Evolutionary conservation across 2,797 vertebrate genomes (phyloP).

Genomic region (Spea hammondii): DNA sequence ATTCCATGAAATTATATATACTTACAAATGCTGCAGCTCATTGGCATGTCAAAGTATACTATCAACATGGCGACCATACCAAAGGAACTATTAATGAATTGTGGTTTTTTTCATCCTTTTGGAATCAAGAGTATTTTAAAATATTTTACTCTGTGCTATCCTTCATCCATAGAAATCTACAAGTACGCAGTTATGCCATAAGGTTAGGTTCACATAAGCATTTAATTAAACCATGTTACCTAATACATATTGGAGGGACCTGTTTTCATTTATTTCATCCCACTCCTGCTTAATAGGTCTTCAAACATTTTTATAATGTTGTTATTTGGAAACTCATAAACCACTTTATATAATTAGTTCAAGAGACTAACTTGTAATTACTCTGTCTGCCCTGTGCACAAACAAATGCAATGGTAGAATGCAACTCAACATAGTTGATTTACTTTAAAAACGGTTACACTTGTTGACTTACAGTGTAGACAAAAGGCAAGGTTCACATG

Average conservation of each 20-base stretch:
- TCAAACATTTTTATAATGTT: neutral
- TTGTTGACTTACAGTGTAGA: neutral
- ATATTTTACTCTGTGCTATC: too few species aligned
- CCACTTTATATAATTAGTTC: conserved; percentile 21
- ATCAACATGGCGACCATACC: too few species aligned
- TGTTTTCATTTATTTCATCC: conserved; percentile 9
- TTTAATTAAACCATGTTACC: conserved; percentile 7
- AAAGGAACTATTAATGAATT: too few species aligned
- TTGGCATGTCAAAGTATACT: too few species aligned
- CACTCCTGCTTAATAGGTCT: conserved; percentile 1
- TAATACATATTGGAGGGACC: conserved; percentile 4
- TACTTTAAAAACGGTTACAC: conserved; percentile 9
- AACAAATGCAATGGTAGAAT: neutral
- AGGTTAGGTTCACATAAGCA: conserved; percentile 2
- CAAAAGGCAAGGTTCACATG: neutral
- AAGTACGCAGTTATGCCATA: neutral
- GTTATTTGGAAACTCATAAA: conserved; percentile 6
- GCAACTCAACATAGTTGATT: conserved; percentile 1
- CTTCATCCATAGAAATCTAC: too few species aligned
- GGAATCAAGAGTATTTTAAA: too few species aligned
- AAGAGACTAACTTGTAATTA: conserved; percentile 1
- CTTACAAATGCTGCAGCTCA: too few species aligned
- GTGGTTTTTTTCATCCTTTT: too few species aligned
- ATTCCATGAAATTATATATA: too few species aligned
- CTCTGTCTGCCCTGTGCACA: neutral